Conservation (phyloP, 2,113 vertebrate genomes). For the Pampusana beccarii region DNA sequence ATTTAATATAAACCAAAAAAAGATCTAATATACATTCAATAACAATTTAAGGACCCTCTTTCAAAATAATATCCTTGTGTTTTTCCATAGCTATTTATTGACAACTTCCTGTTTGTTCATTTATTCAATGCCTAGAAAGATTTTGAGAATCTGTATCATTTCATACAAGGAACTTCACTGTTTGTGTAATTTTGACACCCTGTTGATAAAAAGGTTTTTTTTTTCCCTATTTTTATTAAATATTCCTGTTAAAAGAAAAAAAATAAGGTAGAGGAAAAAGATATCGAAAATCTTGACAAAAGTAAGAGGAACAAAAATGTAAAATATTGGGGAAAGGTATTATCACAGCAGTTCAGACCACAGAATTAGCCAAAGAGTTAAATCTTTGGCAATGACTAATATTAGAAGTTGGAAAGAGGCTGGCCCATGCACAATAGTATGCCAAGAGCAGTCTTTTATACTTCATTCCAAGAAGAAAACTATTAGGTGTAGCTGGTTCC, state of each 20-base stretch:
- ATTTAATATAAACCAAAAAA: background rate
- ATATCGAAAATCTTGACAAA: background rate
- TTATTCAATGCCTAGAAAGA: background rate
- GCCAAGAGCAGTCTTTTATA: background rate
- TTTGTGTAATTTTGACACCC: background rate
- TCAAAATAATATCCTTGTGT: background rate
- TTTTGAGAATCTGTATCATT: background rate
- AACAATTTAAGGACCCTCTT: background rate
- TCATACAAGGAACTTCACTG: background rate
- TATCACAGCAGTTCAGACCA: background rate
- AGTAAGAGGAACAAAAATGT: background rate
- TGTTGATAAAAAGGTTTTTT: background rate
- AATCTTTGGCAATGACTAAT: background rate
- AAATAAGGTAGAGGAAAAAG: background rate
- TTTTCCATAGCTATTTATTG: background rate
- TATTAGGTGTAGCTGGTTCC: background rate
- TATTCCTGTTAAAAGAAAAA: background rate
- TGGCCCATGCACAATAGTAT: background rate
- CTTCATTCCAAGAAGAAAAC: background rate
- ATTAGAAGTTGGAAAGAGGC: background rate
- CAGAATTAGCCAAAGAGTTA: background rate
- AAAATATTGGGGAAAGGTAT: background rate
- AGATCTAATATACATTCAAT: background rate
- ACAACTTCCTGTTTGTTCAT: background rate
- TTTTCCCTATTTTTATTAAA: background rate